Conservation (phyloP, 2,797 vertebrate species). For the Masticophis lateralis region DNA sequence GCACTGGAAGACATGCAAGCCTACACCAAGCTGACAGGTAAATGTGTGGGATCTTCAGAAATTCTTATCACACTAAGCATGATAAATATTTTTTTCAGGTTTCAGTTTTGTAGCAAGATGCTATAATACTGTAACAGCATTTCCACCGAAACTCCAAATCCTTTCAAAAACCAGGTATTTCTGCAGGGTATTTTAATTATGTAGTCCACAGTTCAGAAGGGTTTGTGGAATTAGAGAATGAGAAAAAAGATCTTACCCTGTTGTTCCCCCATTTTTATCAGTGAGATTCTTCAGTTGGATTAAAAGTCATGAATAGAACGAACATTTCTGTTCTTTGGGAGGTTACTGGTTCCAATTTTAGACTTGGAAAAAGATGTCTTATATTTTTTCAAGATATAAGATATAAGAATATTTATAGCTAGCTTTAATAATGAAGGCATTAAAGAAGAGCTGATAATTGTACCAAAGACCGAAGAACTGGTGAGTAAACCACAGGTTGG, state of each 20-base stretch:
- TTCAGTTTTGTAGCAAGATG: background rate
- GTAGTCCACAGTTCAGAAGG: too few relatives aligned
- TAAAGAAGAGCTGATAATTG: background rate
- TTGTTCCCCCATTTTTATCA: background rate
- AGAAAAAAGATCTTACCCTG: background rate
- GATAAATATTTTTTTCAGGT: background rate
- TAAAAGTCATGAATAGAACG: too few relatives aligned
- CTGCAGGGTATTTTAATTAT: background rate
- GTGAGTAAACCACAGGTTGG: background rate
- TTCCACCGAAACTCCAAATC: background rate
- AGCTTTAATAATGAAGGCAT: background rate
- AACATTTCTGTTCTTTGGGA: background rate
- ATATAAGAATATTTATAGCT: background rate
- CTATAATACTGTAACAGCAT: background rate
- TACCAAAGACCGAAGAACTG: background rate
- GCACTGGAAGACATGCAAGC: conserved; percentile 94
- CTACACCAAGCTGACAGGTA: conserved; percentile 92
- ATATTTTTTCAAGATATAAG: background rate
- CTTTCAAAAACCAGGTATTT: background rate
- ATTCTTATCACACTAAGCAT: background rate
- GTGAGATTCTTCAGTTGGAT: background rate
- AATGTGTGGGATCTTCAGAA: conserved; percentile 13
- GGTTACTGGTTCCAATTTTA: background rate
- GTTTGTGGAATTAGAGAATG: background rate
- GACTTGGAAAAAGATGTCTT: background rate